A percentile compares a stretch with the other conserved stretches of the same genome.
phyloP scores from a whole-genome alignment of 2,888 invertebrate species.

The Philonicus albiceps region DNA sequence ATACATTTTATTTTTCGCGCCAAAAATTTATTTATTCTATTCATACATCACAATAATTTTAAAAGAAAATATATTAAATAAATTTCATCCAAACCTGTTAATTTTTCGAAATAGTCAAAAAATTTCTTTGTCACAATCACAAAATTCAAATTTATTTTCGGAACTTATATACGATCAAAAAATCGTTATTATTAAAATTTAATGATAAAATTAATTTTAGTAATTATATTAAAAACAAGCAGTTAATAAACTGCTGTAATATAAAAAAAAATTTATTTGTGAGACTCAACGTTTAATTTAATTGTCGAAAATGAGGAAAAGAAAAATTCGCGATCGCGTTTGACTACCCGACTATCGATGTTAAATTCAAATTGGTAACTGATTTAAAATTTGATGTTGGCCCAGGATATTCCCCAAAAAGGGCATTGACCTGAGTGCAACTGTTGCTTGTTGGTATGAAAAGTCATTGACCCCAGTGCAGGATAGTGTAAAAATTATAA shows the following conservation, averaged over 20 bases:
- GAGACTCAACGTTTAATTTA: neutral
- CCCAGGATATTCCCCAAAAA: neutral
- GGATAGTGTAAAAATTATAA: neutral
- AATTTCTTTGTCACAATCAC: neutral
- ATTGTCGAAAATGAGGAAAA: neutral
- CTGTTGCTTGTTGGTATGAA: neutral
- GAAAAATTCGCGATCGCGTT: neutral
- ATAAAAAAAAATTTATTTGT: neutral
- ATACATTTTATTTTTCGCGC: neutral
- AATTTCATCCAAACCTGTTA: neutral
- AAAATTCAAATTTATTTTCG: neutral
- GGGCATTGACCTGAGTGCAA: neutral
- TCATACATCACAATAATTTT: too few species aligned
- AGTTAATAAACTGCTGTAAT: neutral
- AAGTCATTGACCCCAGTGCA: neutral
- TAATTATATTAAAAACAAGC: neutral
- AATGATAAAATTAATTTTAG: neutral
- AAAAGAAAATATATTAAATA: neutral
- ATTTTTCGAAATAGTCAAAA: neutral
- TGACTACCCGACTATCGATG: neutral
- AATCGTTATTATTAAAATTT: neutral
- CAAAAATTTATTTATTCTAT: neutral
- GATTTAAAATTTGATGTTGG: neutral
- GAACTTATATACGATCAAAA: neutral
- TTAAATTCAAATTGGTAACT: neutral